A percentile compares a stretch with the other conserved stretches of the same genome.
Conservation (phyloP, 2,888 invertebrate genomes). For the Ectropis crepuscularia region DNA sequence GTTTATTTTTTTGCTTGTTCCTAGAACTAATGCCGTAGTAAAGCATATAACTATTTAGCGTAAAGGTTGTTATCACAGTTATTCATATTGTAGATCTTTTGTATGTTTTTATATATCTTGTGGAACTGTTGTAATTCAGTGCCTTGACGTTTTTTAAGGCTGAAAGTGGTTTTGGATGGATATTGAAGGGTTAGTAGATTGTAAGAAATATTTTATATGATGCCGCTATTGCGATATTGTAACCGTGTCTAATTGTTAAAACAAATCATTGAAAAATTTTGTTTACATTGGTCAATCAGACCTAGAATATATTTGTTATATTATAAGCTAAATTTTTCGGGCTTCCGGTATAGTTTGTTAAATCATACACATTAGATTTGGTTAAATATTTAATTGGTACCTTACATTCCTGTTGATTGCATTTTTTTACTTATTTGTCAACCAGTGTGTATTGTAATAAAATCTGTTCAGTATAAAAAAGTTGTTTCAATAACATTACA, state of each 20-base stretch:
- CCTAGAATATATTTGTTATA: constrained; percentile 12
- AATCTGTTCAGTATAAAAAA: constrained; percentile 64
- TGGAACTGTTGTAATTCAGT: constrained; percentile 48
- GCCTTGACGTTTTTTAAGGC: constrained; percentile 54
- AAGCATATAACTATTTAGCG: constrained; percentile 15
- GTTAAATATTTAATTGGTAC: constrained; percentile 75
- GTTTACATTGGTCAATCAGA: constrained; percentile 7
- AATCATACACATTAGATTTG: constrained; percentile 59
- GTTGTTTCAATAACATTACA: constrained; percentile 42
- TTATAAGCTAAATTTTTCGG: constrained; percentile 29
- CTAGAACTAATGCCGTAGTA: constrained; percentile 40
- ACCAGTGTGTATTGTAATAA: constrained; percentile 65
- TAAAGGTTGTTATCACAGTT: constrained; percentile 41
- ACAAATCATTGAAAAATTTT: constrained; percentile 6
- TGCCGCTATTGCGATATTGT: constrained; percentile 23
- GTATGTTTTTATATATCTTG: constrained; percentile 45
- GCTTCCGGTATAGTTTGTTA: constrained; percentile 48
- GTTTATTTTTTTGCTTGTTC: constrained; percentile 45
- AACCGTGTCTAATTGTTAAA: constrained; percentile 6
- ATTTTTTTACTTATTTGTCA: constrained; percentile 55
- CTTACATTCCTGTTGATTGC: constrained; percentile 71
- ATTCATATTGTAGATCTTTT: constrained; percentile 41
- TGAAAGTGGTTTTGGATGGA: constrained; percentile 54
- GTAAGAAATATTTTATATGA: constrained; percentile 45
- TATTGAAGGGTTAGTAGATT: constrained; percentile 57